Conservation (phyloP, 2,797 vertebrate genomes). For the Poeciliopsis turneri region DNA sequence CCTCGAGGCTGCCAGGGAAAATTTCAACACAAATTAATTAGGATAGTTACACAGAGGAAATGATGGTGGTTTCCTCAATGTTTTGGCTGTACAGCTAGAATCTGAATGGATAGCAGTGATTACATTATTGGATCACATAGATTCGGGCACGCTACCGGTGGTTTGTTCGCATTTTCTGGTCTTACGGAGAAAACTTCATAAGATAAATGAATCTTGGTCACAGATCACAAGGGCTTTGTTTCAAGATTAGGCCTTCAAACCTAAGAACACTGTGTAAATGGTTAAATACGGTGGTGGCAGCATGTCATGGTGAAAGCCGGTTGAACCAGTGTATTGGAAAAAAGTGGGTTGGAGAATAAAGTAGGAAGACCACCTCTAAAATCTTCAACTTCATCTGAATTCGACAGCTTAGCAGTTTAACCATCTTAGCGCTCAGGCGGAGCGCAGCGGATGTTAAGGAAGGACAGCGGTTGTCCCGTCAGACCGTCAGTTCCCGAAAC, state of each 20-base stretch:
- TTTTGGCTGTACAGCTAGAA: neutral
- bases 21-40: constrained; percentile 45
- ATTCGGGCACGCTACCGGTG: neutral
- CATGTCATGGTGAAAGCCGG: neutral
- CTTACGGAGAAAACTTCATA: neutral
- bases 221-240: neutral
- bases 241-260: neutral
- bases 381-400: neutral
- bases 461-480: neutral
- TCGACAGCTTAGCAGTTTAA: neutral
- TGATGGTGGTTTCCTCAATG: neutral
- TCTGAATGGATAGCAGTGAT: neutral
- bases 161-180: neutral
- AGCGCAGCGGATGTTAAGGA: neutral
- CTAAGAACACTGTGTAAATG: neutral
- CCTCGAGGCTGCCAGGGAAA: constrained; percentile 20
- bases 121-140: neutral
- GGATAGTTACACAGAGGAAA: neutral
- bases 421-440: neutral
- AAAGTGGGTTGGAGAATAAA: neutral
- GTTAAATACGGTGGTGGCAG: neutral
- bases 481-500: too few species aligned
- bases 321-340: neutral
- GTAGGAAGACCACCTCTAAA: neutral
- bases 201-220: neutral